Percentiles rank a stretch among this genome's conserved stretches.
phyloP scores from a whole-genome alignment of 2,797 vertebrate species.

The Meriones psammophilus region DNA sequence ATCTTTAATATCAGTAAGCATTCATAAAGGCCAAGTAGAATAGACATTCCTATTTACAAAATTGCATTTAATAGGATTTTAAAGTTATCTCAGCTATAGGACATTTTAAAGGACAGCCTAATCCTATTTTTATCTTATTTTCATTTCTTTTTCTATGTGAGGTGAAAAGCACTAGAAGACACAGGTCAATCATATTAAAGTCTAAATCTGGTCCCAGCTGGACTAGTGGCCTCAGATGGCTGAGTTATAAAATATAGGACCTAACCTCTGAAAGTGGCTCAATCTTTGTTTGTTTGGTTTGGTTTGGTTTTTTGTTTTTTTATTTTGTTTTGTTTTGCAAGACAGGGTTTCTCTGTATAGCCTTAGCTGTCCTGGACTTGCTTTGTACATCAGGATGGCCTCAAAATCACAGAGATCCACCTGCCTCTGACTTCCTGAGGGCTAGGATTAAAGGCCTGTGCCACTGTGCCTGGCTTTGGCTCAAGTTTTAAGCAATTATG shows the following conservation, averaged over 20 bases:
- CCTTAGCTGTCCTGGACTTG: no score
- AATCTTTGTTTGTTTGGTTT: background rate
- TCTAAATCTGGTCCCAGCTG: background rate
- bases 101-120: constrained; percentile 40
- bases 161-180: constrained; percentile 11
- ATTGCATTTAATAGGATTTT: constrained; percentile 50
- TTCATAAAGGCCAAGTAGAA: constrained; percentile 63
- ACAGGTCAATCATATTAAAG: background rate
- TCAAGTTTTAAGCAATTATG: background rate
- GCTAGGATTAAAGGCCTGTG: no score
- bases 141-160: constrained; percentile 35
- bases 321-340: no score
- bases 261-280: background rate
- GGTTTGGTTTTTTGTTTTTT: no score
- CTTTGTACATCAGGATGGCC: no score
- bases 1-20: constrained; percentile 61
- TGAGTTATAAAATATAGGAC: background rate
- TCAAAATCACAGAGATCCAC: no score
- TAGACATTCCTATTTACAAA: constrained; percentile 42
- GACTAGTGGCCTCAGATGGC: background rate
- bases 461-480: background rate
- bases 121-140: constrained; percentile 7
- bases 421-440: no score
- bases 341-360: no score
- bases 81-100: constrained; percentile 59